Base-by-base conservation (phyloP, 2,888 invertebrate species). In the Caenorhabditis sp. region DNA sequence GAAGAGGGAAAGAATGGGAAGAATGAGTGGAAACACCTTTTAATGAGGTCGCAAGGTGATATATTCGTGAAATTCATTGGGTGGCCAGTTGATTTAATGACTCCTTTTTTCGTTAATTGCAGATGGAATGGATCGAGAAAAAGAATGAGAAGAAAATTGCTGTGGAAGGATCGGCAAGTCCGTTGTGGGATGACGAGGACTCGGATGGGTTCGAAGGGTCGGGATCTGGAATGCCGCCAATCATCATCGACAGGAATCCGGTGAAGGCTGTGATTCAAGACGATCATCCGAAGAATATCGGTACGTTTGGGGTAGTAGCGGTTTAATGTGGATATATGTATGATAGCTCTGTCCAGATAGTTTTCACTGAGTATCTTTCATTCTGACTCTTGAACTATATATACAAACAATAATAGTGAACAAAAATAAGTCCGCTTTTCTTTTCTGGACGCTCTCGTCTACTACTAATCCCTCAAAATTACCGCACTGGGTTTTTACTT, bases 71-170 rank as follows among this genome's bases (percentile, higher is more conserved):
- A 77, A 70, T 77, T 51, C 54, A 64, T 63, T 70, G 59, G 56
- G 64, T 70, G 70, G 70, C 63, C 63, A 59, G 31, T 51, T 70
- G 68, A 70, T 70, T 79, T 79, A 70, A 82, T 73, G 74, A 49
- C 69, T n/a, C n/a, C 35, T 35, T 64, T 54, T 49, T 51, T 64
- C 38, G 68, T 68, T 54, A 68, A 68, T 82, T 82, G 64, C 77
- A 83, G 83, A 79, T 79, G 64, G 82, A 82, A 12, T 77, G 77
- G 73, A 72, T 82, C 26, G 82, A 82, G 47, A 82, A 82, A 26
- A 70, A 51, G 47, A 64, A 58, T 61, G 41, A 54, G 56, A 76
- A 73, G 64, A 64, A 66, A 41, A 41, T 58, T n/a, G 54, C 47
- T 22, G 49, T 66, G 4, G 83, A 83, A 64, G 73, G 59, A 14